Evolutionary conservation across 2,888 invertebrate species (phyloP).

Genomic region (Acrobasis consociella): DNA sequence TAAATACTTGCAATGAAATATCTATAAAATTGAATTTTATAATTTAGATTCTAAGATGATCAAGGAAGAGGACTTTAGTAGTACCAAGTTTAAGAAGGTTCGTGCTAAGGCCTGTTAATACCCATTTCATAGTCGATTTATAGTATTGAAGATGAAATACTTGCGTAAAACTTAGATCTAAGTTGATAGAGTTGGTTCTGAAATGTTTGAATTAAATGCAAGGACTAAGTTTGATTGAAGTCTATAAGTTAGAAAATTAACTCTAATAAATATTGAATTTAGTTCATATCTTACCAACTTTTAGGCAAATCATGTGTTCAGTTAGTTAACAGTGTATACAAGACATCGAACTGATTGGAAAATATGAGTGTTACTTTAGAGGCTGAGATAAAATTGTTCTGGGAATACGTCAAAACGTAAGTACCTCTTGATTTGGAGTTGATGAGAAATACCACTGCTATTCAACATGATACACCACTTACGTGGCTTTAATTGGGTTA

Average conservation of each 20-base stretch:
- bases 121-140: too few relatives aligned
- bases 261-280: too few relatives aligned
- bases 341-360: not conserved
- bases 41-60: too few relatives aligned
- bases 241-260: not conserved
- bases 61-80: too few relatives aligned
- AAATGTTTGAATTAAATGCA: not conserved
- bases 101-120: too few relatives aligned
- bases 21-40: too few relatives aligned
- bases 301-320: conserved; percentile 10
- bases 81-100: too few relatives aligned
- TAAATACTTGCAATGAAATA: too few relatives aligned
- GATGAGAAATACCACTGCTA: not conserved
- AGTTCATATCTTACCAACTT: not conserved
- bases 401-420: conserved; percentile 78
- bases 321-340: conserved; percentile 12
- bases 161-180: not conserved
- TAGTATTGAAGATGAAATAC: too few relatives aligned
- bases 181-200: not conserved
- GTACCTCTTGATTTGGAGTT: conserved; percentile 31
- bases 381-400: conserved; percentile 70
- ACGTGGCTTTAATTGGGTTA: not conserved
- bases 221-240: not conserved
- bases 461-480: not conserved
- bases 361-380: conserved; percentile 61